A percentile compares a stretch with the other conserved stretches of the same genome.
These are phyloP conservation scores for Dendronephthya gigantea DNA, from an alignment of 64 coral and sea anemone genomes.

Conservation along the genomic window DNA sequence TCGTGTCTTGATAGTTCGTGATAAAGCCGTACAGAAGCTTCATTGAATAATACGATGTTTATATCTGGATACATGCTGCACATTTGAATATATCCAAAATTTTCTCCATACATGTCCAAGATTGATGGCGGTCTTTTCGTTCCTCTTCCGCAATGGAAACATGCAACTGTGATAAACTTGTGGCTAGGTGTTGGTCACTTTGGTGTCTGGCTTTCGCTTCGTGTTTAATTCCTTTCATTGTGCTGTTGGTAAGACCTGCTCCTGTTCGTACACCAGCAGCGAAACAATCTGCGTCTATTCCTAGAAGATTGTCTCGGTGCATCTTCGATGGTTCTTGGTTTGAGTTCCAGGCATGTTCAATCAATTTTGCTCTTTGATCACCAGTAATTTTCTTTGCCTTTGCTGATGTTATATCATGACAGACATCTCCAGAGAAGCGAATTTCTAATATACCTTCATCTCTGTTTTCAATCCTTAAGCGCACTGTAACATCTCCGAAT, in stretches of 20 bases:
- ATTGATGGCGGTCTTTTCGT: conserved; percentile 1
- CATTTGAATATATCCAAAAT: conserved; percentile 39
- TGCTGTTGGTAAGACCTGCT: no score
- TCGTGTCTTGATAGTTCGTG: conserved; percentile 15
- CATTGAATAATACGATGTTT: conserved; percentile 31
- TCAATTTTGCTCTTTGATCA: no score
- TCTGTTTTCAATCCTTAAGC: no score
- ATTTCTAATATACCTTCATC: neutral
- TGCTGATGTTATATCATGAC: neutral
- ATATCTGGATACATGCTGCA: neutral
- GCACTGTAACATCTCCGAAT: no score
- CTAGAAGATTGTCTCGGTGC: no score
- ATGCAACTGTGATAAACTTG: neutral
- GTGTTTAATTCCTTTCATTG: no score
- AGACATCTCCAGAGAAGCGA: neutral
- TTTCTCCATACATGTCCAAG: conserved; percentile 12
- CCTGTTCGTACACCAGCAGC: no score
- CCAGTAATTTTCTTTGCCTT: conserved; percentile 9
- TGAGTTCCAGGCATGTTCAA: no score
- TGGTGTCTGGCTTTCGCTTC: neutral
- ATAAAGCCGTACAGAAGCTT: conserved; percentile 25
- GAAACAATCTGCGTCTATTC: no score
- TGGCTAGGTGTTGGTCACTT: neutral
- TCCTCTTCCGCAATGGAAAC: neutral
- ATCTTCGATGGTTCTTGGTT: no score